Conservation (phyloP, 2,797 vertebrate species). For the Tokudaia tokunoshimensis region DNA sequence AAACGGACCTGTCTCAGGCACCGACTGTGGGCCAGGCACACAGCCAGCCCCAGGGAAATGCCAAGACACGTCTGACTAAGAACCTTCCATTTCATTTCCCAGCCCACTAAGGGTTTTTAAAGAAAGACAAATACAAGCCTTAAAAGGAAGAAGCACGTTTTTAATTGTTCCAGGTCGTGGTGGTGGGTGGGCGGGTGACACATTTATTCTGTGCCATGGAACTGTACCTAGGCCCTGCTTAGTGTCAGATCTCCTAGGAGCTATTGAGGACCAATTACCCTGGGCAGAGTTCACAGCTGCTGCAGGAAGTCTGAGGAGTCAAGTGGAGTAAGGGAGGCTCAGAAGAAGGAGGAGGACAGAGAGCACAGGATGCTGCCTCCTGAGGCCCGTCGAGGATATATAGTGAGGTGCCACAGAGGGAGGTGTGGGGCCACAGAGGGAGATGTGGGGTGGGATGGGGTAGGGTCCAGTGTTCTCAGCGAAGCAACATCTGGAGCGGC, state of each 20-base stretch:
- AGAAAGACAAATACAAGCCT: slow-evolving; percentile 67
- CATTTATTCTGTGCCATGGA: not conserved
- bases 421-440: not conserved
- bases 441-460: not conserved
- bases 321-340: not conserved
- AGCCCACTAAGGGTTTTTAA: slow-evolving; percentile 62
- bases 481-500: not conserved
- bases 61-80: slow-evolving; percentile 72
- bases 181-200: slow-evolving; percentile 44
- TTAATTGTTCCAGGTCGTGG: slow-evolving; percentile 19
- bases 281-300: not conserved
- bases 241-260: not conserved
- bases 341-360: not conserved
- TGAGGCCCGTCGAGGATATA: not conserved
- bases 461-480: not conserved
- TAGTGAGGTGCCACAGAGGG: not conserved
- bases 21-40: slow-evolving; percentile 48
- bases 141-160: slow-evolving; percentile 71
- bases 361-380: not conserved
- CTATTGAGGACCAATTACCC: not conserved
- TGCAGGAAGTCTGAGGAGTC: slow-evolving; percentile 8
- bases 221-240: not conserved
- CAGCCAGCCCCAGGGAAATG: slow-evolving; percentile 75
- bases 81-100: slow-evolving; percentile 58
- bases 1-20: slow-evolving; percentile 27